phyloP scores from a whole-genome alignment of 2,888 invertebrate species.

The Epiblema foenella region DNA sequence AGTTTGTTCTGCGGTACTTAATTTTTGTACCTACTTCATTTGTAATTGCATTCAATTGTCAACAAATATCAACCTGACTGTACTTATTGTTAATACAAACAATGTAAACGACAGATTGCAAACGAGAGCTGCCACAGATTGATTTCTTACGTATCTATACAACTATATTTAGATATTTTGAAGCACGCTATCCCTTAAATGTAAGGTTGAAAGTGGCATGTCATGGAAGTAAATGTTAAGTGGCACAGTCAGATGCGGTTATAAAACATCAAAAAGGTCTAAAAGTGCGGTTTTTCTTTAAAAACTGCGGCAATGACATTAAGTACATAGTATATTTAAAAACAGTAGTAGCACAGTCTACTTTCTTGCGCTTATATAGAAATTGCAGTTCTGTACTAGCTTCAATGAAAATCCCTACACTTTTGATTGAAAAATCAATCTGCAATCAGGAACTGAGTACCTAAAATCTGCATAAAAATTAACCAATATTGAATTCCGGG shows the following conservation, averaged over 20 bases:
- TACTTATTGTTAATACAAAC: constrained; percentile 48
- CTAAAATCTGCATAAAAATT: no score
- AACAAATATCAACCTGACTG: constrained; percentile 41
- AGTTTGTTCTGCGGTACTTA: no score
- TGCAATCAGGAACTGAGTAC: no score
- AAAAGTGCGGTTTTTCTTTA: constrained; percentile 11
- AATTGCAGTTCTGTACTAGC: no score
- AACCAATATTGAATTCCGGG: no score
- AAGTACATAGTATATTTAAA: background rate
- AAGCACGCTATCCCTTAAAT: background rate
- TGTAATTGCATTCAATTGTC: no score
- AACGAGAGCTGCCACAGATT: constrained; percentile 56
- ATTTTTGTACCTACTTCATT: no score
- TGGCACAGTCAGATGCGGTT: constrained; percentile 10
- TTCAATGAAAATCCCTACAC: no score
- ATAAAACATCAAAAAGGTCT: constrained; percentile 19
- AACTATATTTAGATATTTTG: constrained; percentile 34
- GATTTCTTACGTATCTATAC: constrained; percentile 50
- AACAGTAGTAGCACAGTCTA: background rate
- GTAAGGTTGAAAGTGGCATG: constrained; percentile 3
- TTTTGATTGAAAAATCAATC: no score
- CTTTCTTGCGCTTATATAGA: no score
- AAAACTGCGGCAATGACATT: background rate
- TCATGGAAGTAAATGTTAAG: background rate
- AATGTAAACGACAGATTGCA: constrained; percentile 59